Percentiles rank a stretch among this genome's conserved stretches.
These are phyloP conservation scores for Palythoa caribaeorum DNA, from an alignment of 92 coral and sea anemone genomes.

Conservation along the genomic window DNA sequence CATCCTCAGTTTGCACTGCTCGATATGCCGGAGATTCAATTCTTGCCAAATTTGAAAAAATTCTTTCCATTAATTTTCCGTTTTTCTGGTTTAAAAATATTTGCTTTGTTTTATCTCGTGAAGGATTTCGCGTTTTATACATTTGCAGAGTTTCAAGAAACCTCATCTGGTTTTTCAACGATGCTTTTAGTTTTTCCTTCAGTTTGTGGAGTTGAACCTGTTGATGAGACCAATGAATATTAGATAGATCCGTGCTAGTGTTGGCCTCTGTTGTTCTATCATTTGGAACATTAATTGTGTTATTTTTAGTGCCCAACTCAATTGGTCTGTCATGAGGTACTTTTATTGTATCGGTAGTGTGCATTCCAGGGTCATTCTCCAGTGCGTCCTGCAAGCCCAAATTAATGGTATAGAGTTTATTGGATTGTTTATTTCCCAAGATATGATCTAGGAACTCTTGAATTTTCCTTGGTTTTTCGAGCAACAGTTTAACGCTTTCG, in stretches of 20 bases:
- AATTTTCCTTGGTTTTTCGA: not conserved
- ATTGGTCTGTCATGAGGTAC: slow-evolving; percentile 29
- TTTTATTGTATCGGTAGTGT: slow-evolving; percentile 17
- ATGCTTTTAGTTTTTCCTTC: not conserved
- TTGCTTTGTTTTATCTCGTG: not conserved
- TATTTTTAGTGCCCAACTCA: not conserved
- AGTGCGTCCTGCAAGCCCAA: not conserved
- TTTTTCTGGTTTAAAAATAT: not conserved
- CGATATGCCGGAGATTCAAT: not conserved
- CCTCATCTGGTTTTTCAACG: not conserved
- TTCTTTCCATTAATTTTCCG: not conserved
- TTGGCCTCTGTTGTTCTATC: not conserved
- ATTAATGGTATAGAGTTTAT: not conserved
- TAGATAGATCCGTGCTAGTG: not conserved
- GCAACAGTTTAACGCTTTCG: not conserved
- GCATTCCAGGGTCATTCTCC: not conserved
- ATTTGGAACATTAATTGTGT: slow-evolving; percentile 28
- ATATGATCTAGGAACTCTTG: not conserved
- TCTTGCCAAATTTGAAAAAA: not conserved
- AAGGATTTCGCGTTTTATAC: not conserved
- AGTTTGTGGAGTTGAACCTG: not conserved
- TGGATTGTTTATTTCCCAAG: not conserved
- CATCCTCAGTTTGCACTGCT: not conserved
- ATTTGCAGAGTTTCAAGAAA: not conserved
- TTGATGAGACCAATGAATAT: not conserved